Percentiles rank a stretch among this genome's conserved stretches.
Evolutionary conservation across 1,140 invertebrate species (phyloP).

Genomic region (Drosophila carrolli): DNA sequence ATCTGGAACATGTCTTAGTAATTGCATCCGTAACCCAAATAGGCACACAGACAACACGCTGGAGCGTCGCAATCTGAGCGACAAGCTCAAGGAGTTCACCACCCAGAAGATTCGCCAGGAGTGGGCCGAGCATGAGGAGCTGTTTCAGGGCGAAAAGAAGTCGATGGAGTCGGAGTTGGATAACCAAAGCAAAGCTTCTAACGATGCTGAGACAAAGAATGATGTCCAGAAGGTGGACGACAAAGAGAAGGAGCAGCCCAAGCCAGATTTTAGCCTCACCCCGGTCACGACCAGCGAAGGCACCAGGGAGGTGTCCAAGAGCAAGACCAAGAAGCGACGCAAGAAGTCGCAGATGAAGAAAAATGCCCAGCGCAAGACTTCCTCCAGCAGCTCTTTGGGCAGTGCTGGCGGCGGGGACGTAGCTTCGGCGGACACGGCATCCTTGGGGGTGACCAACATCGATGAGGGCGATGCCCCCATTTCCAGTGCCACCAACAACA

Average conservation of each 20-base stretch:
- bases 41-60: slow-evolving; percentile 81
- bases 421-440: slow-evolving; percentile 48
- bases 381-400: slow-evolving; percentile 85
- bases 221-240: slow-evolving; percentile 34
- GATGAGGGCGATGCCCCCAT: slow-evolving; percentile 61
- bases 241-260: slow-evolving; percentile 7
- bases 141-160: slow-evolving; percentile 73
- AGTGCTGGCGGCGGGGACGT: slow-evolving; percentile 62
- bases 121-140: slow-evolving; percentile 83
- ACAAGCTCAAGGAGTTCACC: slow-evolving; percentile 77
- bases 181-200: slow-evolving; percentile 16
- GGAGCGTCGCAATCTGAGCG: slow-evolving; percentile 71
- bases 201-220: slow-evolving; percentile 13
- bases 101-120: slow-evolving; percentile 83
- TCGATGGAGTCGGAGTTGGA: slow-evolving; percentile 51
- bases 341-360: slow-evolving; percentile 92
- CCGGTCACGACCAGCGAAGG: slow-evolving; percentile 54
- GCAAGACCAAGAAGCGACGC: slow-evolving; percentile 90
- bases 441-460: slow-evolving; percentile 64
- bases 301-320: slow-evolving; percentile 81
- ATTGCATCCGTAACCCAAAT: not conserved
- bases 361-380: slow-evolving; percentile 89
- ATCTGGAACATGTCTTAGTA: not conserved
- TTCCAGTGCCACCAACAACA: slow-evolving; percentile 29
- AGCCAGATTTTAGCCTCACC: slow-evolving; percentile 49